Conservation (phyloP, 2,888 invertebrate species). For the Endomychus coccineus region DNA sequence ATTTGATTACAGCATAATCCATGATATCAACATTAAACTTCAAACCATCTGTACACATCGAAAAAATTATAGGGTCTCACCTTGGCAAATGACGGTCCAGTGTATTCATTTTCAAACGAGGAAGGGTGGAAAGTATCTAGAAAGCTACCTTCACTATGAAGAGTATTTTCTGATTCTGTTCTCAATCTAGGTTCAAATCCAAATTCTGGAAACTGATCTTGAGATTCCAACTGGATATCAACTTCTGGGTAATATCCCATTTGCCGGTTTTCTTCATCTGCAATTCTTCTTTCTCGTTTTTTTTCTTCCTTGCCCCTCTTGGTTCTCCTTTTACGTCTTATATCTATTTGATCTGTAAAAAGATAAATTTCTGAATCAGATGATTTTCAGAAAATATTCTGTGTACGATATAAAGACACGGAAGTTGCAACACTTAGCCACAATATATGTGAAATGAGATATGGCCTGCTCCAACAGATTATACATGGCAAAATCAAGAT, state of each 20-base stretch:
- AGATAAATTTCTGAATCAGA: too few relatives aligned
- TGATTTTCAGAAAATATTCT: too few relatives aligned
- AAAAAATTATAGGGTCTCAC: constrained; percentile 32
- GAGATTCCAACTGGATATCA: constrained; percentile 58
- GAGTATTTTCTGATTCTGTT: constrained; percentile 30
- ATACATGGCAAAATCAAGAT: too few relatives aligned
- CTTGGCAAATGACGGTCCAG: constrained; percentile 54
- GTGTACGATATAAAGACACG: too few relatives aligned
- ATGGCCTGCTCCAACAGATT: too few relatives aligned
- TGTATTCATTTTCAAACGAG: constrained; percentile 26
- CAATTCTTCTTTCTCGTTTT: constrained; percentile 69
- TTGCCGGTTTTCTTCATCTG: constrained; percentile 61
- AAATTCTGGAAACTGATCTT: constrained; percentile 51
- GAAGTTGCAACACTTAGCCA: too few relatives aligned
- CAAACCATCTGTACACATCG: not conserved
- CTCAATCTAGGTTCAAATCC: constrained; percentile 25
- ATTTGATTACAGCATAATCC: too few relatives aligned
- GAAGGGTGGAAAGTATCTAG: constrained; percentile 23
- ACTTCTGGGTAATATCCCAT: constrained; percentile 57
- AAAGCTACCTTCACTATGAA: constrained; percentile 32
- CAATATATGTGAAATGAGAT: too few relatives aligned
- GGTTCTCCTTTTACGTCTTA: constrained; percentile 61
- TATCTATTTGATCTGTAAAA: constrained; percentile 63
- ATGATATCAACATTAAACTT: too few relatives aligned
- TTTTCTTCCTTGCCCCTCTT: constrained; percentile 70